phyloP scores from a whole-genome alignment of 1,140 invertebrate genomes.

The Drosophila elegans region DNA sequence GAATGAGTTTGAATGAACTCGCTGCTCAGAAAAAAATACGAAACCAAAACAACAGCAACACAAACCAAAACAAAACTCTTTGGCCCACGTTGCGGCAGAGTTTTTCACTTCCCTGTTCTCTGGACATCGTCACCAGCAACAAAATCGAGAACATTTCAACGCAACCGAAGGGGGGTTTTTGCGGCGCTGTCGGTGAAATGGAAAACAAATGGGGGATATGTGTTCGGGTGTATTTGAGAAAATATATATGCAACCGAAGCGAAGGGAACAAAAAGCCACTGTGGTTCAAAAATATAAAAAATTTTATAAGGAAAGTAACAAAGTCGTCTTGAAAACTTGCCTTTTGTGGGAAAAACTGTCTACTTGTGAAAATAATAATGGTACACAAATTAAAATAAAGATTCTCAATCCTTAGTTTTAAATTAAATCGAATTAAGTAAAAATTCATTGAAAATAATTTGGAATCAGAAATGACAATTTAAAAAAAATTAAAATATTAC shows the following conservation, averaged over 20 bases:
- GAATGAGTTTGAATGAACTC: slow-evolving; percentile 84
- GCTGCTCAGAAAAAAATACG: slow-evolving; percentile 39
- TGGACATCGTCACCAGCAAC: slow-evolving; percentile 48
- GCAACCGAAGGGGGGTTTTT: slow-evolving; percentile 35
- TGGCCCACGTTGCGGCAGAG: slow-evolving; percentile 29
- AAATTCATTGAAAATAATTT: no score
- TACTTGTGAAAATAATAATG: no score
- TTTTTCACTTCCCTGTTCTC: slow-evolving; percentile 34
- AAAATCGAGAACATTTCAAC: slow-evolving; percentile 66
- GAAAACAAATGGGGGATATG: slow-evolving; percentile 25
- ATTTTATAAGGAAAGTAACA: neutral
- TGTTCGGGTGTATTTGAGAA: neutral
- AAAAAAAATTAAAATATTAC: no score
- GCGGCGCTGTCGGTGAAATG: neutral
- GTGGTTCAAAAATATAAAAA: neutral
- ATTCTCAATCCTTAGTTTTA: no score
- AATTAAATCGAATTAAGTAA: no score
- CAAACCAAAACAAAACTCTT: slow-evolving; percentile 11
- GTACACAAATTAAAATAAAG: no score
- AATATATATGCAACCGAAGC: slow-evolving; percentile 18
- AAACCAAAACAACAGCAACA: slow-evolving; percentile 19
- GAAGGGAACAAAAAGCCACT: slow-evolving; percentile 17
- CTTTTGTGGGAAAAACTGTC: no score
- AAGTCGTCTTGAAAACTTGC: neutral
- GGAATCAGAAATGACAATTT: no score